phyloP scores from a whole-genome alignment of 2,888 invertebrate species.

The Eudemis profundana region DNA sequence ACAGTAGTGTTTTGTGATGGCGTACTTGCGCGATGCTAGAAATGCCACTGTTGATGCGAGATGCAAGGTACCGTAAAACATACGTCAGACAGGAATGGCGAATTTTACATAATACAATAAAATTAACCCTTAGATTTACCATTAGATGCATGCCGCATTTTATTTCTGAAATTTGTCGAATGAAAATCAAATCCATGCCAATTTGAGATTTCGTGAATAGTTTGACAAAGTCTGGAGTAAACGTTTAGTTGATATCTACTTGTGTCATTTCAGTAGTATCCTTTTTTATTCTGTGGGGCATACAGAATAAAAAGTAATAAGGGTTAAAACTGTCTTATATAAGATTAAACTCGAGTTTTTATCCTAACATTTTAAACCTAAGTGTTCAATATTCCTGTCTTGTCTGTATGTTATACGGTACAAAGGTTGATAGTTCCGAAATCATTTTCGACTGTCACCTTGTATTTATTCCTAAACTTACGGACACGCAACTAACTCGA shows the following conservation, averaged over 20 bases:
- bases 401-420: not conserved
- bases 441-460: slow-evolving; percentile 20
- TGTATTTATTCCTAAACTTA: slow-evolving; percentile 34
- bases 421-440: not conserved
- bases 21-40: not conserved
- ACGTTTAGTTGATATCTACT: too few relatives aligned
- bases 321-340: slow-evolving; percentile 1
- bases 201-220: too few relatives aligned
- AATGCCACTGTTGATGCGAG: not conserved
- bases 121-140: too few relatives aligned
- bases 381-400: not conserved
- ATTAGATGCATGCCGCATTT: too few relatives aligned
- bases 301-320: too few relatives aligned
- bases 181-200: too few relatives aligned
- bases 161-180: too few relatives aligned
- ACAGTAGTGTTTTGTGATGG: not conserved
- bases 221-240: too few relatives aligned
- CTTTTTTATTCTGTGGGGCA: too few relatives aligned
- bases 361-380: not conserved
- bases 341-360: not conserved
- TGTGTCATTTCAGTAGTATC: too few relatives aligned
- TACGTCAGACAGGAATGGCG: not conserved
- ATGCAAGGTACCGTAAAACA: not conserved
- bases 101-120: not conserved
- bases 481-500: slow-evolving; percentile 69